Conservation (phyloP, 2,797 vertebrate genomes). For the Poeciliopsis turneri region DNA sequence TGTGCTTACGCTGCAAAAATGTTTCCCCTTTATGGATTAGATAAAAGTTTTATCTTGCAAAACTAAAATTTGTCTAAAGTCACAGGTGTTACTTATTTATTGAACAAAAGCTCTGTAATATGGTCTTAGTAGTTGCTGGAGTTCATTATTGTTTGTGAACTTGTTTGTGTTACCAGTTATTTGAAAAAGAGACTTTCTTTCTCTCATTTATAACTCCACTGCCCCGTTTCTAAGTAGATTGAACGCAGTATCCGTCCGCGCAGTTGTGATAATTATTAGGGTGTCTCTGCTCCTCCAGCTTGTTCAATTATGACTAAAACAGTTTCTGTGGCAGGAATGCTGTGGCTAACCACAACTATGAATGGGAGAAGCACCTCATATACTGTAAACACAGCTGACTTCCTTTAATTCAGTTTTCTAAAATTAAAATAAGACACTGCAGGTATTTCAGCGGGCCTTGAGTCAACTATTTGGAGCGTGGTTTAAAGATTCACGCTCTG, state of each 20-base stretch:
- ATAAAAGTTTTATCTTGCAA: slow-evolving; percentile 60
- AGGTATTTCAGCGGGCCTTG: slow-evolving; percentile 26
- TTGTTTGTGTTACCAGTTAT: slow-evolving; percentile 4
- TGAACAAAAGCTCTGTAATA: slow-evolving; percentile 20
- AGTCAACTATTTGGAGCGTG: slow-evolving; percentile 36
- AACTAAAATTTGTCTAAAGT: slow-evolving; percentile 52
- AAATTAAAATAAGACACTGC: slow-evolving; percentile 57
- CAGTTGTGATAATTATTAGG: slow-evolving; percentile 57
- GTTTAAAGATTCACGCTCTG: slow-evolving; percentile 5
- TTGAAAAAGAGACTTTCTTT: slow-evolving; percentile 17
- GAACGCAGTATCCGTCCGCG: slow-evolving; percentile 60
- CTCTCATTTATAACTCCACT: slow-evolving; percentile 18
- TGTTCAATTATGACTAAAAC: slow-evolving; percentile 56
- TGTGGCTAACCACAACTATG: slow-evolving; percentile 72
- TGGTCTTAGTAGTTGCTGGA: slow-evolving; percentile 6
- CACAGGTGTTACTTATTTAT: slow-evolving; percentile 29
- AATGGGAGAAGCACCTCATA: slow-evolving; percentile 50
- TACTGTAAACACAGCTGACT: slow-evolving; percentile 59
- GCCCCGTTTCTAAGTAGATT: slow-evolving; percentile 47
- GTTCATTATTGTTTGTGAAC: slow-evolving; percentile 8
- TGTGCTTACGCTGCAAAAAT: slow-evolving; percentile 33
- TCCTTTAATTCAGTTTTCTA: slow-evolving; percentile 58
- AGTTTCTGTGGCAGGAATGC: slow-evolving; percentile 62
- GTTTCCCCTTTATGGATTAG: slow-evolving; percentile 21
- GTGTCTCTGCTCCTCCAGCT: slow-evolving; percentile 56